These are phyloP conservation scores for Agonopterix subpropinquella DNA, from an alignment of 2,888 invertebrate genomes.

Conservation along the genomic window DNA sequence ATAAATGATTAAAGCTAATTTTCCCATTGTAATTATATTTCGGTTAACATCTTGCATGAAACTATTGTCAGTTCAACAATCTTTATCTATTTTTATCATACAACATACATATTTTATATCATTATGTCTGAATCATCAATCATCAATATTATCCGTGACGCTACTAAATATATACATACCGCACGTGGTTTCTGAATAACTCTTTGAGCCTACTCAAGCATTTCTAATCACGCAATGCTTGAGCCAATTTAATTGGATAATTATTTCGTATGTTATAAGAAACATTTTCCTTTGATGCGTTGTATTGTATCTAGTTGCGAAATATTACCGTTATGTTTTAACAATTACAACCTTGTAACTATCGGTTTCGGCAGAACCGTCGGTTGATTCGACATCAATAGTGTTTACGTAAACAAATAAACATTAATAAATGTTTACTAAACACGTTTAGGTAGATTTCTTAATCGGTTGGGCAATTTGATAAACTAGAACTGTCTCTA, in stretches of 20 bases:
- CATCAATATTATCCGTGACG: not conserved
- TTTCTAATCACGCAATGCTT: conserved; percentile 9
- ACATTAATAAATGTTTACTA: not conserved
- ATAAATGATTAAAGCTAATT: too few relatives aligned
- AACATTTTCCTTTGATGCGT: not conserved
- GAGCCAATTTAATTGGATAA: too few relatives aligned
- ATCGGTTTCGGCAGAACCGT: not conserved
- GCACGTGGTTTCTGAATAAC: conserved; percentile 5
- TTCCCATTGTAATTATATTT: too few relatives aligned
- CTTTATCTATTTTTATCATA: not conserved
- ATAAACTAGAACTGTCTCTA: not conserved
- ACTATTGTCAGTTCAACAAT: too few relatives aligned
- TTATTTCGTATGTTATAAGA: not conserved
- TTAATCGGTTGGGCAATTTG: not conserved
- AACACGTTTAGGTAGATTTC: not conserved
- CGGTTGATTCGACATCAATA: not conserved
- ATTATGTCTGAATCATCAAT: too few relatives aligned
- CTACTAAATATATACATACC: not conserved
- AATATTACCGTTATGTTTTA: conserved; percentile 1
- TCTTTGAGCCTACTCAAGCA: conserved; percentile 11
- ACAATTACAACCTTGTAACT: not conserved
- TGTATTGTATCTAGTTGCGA: not conserved
- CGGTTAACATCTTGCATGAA: too few relatives aligned
- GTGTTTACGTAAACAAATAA: conserved; percentile 7
- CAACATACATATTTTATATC: too few relatives aligned